Evolutionary conservation across 2,797 vertebrate genomes (phyloP), one percentile per base, ranked within the genome.

Genomic region (Dromococcyx pavoninus): DNA sequence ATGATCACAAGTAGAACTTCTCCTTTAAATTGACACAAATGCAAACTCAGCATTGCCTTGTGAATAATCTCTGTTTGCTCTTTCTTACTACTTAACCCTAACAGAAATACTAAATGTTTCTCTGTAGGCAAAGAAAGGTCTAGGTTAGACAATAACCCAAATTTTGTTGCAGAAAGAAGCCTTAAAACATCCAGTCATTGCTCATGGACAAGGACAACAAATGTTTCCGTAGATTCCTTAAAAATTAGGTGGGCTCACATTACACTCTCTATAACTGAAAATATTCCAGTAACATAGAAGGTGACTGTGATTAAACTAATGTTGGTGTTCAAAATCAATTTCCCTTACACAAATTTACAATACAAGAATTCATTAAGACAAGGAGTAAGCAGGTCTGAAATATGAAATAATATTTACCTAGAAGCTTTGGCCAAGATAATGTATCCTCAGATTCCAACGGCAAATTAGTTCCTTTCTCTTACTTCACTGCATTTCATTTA

Each of bases 401-500:
- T 48, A 70, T 80, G 41, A 91, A 85, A 91, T 91, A 93, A 72
- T 51, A 76, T 84, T 96, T 92, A 91, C 65, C 53, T 72, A 60
- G 41, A 72, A 85, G 46, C 77, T 90, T 94, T 85, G 41, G 62
- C 82, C 73, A 86, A 85, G 70, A 72, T 58, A 91, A 76, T 65
- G 91, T 72, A 86, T 65, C 39, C 62, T 65, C 46, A 10, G 27
- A 91, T 89, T 94, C 81, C 54, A 88, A 74, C 11, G 94, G 86
- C n/a, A 83, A 84, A 88, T 88, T 76, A 74, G 46, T 35, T 93
- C 28, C 27, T 89, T 79, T 80, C 71, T 72, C 48, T 24, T 71
- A 82, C 71, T 95, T 88, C 74, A 72, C 76, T 82, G 64, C n/a
- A 65, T 89, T 97, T 91, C 62, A 91, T 96, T 95, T 94, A 67